Evolutionary conservation across 2,113 vertebrate genomes (phyloP), one percentile per base, ranked within the genome.

Genomic region (Helogale parvula): DNA sequence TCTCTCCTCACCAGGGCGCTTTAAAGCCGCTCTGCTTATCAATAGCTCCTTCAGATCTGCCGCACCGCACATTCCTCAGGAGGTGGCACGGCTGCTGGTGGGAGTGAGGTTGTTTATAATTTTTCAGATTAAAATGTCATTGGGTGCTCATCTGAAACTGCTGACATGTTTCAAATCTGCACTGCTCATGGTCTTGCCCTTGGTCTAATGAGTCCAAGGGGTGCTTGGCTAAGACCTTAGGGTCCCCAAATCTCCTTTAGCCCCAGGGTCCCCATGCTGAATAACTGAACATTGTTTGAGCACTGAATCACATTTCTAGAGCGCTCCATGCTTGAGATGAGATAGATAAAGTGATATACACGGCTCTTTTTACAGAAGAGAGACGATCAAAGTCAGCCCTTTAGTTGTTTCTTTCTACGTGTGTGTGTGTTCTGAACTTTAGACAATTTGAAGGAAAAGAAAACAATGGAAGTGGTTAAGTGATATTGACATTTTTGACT

Each of bases 61-160:
- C 83, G 72, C 11, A 1, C 95, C 86, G 96, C 84, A 71, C 97
- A 98, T 98, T 98, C 97, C 95, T 96, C 29, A 1, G 88, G 98
- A 90, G 80, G 94, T 96, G 96, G 96, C 95, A 25, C n/a, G 95
- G 95, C 90, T 68, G 57, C 47, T 96, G 90, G 98, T 97, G 97
- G 97, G 97, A 97, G 98, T 82, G 71, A 63, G 77, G 71, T 66
- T 97, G 97, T 98, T 98, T 97, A 87, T 97, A 93, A 93, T 98
- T 95, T 97, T 97, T 98, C 97, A 97, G 96, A 97, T 96, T 97
- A 94, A 98, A 98, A 98, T 98, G 97, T 98, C 98, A 98, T 65
- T 95, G 96, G 96, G 96, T 90, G 66, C 84, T 60, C 60, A 90
- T 86, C 95, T 81, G 80, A 93, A 97, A 96, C 95, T 97, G 97